Base-by-base conservation (phyloP, 2,888 invertebrate species). In the Trissolcus japonicus region DNA sequence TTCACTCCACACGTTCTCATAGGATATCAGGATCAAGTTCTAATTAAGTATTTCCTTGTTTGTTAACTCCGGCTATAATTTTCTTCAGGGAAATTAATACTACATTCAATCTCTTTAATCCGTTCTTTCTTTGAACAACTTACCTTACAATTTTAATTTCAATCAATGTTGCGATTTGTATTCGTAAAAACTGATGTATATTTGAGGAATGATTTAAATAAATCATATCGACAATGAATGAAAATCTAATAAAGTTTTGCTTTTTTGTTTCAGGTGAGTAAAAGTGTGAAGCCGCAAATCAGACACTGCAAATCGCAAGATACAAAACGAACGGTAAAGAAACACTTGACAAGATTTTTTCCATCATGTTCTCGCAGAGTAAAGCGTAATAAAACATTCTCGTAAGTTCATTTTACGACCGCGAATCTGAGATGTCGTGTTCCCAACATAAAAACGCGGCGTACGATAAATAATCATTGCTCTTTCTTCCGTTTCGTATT, bases 391-490 rank as follows among this genome's bases (percentile, higher is more conserved):
- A 67, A 68, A 68, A 59, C 35, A 67, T 54, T 17, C 46, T 9
- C 21, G 48, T 4, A 61, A 59, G 62, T 63, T 61, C 66, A 63
- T 75, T 75, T 75, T 75, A 69, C 41, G 59, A 75, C 56, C 50
- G 51, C 55, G 55, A 65, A 65, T 51, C 56, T 69, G 19, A 61
- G 50, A 35, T 69, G 41, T 61, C 62, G 63, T 65, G 60, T 60
- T 56, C 63, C 29, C 54, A 56, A 68, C 57, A 61, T 50, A 68
- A 51, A 60, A 69, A 75, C 57, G 50, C 60, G 50, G 60, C 41
- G 40, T 66, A 46, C 66, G 71, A 66, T 71, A 76, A 76, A 73
- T 65, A 77, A 63, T 72, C 68, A 68, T 77, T 73, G 77, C 73
- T 40, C 53, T 73, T 77, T 68, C 61, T 77, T 53, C 60, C 19